A percentile compares a stretch with the other conserved stretches of the same genome.
Evolutionary conservation across 2,797 vertebrate genomes (phyloP).

Genomic region (Sebastes itinus): DNA sequence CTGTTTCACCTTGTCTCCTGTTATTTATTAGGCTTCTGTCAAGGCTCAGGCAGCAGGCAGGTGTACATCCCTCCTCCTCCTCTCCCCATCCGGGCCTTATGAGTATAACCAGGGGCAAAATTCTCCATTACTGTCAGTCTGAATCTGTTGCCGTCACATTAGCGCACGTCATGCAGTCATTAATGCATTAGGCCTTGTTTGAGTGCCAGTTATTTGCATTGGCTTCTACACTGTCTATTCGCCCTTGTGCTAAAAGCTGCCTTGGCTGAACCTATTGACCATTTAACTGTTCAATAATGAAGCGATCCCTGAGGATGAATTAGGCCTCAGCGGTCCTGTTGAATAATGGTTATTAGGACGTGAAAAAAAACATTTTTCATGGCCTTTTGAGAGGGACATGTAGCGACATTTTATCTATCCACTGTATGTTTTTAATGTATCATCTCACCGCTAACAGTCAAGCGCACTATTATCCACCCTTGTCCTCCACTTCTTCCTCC

Average conservation of each 20-base stretch:
- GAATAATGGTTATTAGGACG: conserved; percentile 30
- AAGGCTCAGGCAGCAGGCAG: conserved; percentile 84
- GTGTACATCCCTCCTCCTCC: conserved; percentile 64
- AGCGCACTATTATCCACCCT: conserved; percentile 47
- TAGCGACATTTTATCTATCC: not conserved
- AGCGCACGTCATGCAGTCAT: conserved; percentile 87
- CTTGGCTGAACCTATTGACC: conserved; percentile 72
- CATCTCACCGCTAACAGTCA: conserved; percentile 40
- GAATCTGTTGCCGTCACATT: conserved; percentile 86
- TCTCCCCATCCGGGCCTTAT: conserved; percentile 20
- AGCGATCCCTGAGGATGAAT: conserved; percentile 62
- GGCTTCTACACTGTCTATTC: conserved; percentile 71
- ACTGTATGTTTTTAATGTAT: conserved; percentile 16
- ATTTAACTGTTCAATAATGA: conserved; percentile 80
- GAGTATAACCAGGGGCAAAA: conserved; percentile 90
- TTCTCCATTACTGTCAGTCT: conserved; percentile 95
- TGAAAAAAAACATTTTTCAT: conserved; percentile 7
- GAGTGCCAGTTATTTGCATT: conserved; percentile 82
- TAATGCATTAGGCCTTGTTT: conserved; percentile 88
- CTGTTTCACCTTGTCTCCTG: conserved; percentile 91
- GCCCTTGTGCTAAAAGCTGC: conserved; percentile 75
- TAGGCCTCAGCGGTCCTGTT: conserved; percentile 24
- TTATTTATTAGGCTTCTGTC: conserved; percentile 88
- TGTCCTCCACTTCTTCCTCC: conserved; percentile 52
- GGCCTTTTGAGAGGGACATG: not conserved